Evolutionary conservation across 2,113 vertebrate genomes (phyloP).

Genomic region (Struthio camelus): DNA sequence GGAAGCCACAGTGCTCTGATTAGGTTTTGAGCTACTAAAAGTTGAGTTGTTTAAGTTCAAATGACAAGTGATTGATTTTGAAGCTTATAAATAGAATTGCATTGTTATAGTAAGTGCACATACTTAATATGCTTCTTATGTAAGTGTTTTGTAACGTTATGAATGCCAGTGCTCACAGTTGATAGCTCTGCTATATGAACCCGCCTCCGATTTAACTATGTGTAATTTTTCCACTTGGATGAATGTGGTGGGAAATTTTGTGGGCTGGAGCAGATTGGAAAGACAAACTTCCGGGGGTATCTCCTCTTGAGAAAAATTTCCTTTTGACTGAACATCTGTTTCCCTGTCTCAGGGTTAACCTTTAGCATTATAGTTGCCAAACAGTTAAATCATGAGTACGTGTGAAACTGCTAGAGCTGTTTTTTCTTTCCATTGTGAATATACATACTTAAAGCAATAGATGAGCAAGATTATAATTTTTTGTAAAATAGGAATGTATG

Average conservation of each 20-base stretch:
- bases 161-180: neutral
- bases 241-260: conserved; percentile 35
- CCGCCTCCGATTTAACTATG: too few relatives aligned
- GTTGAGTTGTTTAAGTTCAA: neutral
- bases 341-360: conserved; percentile 23
- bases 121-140: neutral
- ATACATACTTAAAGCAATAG: neutral
- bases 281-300: conserved; percentile 73
- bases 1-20: neutral
- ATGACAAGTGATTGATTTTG: neutral
- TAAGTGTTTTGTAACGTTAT: neutral
- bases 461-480: neutral
- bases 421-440: neutral
- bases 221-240: conserved; percentile 35
- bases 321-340: conserved; percentile 56
- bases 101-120: neutral
- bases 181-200: neutral
- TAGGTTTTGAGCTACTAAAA: neutral
- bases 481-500: neutral
- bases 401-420: neutral
- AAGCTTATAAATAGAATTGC: neutral
- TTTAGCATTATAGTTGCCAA: conserved; percentile 27
- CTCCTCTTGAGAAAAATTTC: conserved; percentile 48
- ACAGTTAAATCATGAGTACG: neutral
- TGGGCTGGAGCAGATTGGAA: conserved; percentile 46